Evolutionary conservation across 1,140 invertebrate species (phyloP).

Genomic region (Tribolium madens): DNA sequence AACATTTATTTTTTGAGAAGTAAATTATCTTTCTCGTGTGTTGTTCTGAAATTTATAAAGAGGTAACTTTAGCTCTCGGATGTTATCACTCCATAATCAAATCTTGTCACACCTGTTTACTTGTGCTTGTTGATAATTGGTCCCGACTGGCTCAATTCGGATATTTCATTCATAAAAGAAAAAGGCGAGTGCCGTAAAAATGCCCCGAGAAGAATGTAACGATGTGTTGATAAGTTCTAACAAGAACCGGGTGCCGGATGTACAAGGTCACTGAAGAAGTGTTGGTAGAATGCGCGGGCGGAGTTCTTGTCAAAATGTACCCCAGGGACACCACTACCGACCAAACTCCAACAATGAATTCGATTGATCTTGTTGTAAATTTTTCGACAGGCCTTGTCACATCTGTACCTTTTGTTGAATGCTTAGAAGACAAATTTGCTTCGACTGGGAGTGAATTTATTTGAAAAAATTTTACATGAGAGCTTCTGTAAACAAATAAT

Average conservation of each 20-base stretch:
- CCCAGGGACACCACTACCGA: slow-evolving; percentile 33
- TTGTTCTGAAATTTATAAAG: too few relatives aligned
- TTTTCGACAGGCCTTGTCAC: slow-evolving; percentile 42
- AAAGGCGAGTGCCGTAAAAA: slow-evolving; percentile 5
- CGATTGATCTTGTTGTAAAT: slow-evolving; percentile 34
- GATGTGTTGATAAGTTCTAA: slow-evolving; percentile 37
- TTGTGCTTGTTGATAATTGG: too few relatives aligned
- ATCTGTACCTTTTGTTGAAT: slow-evolving; percentile 48
- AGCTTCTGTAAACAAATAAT: slow-evolving; percentile 40
- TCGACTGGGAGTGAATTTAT: background rate
- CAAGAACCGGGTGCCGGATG: slow-evolving; percentile 41
- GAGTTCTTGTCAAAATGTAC: slow-evolving; percentile 41
- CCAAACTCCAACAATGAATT: slow-evolving; percentile 36
- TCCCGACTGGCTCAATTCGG: background rate
- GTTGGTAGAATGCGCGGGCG: slow-evolving; percentile 3
- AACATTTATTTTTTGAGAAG: too few relatives aligned
- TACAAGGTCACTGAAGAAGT: slow-evolving; percentile 39
- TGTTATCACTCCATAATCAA: too few relatives aligned
- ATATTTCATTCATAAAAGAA: background rate
- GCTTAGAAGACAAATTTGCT: background rate
- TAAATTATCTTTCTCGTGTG: too few relatives aligned
- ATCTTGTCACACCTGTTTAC: too few relatives aligned
- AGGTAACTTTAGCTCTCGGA: too few relatives aligned
- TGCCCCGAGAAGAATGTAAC: slow-evolving; percentile 16
- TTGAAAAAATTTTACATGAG: background rate